Base-by-base conservation (phyloP, 1,140 invertebrate species). In the Parapsyche elsis region DNA sequence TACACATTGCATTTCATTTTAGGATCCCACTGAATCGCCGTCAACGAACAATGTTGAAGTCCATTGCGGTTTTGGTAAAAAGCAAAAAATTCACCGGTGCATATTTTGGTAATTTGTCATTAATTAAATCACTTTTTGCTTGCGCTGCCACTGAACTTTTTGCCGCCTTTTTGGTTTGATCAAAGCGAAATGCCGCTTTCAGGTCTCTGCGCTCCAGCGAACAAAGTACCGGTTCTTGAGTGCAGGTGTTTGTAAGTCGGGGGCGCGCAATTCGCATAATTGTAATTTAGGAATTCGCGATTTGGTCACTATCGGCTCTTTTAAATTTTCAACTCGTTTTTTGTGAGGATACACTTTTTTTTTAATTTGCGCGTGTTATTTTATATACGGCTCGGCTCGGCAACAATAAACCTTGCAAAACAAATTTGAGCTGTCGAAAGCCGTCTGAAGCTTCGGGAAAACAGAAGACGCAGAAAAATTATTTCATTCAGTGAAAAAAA, bases 71-170 rank as follows among this genome's bases (percentile, higher is more conserved):
- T 19, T 61, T 21, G 57, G 9, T 16, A 61, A 61, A n/a, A 61
- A 16, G n/a, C n/a, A 26, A 67, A 26, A 67, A 67, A 12, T 14
- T 5, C 59, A 10, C 59, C n/a, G 59, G n/a, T 61, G 64, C 64
- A 67, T 26, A 67, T 67, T 67, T 67, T 23, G 64, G 64, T 67
- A 67, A 67, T 67, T 67, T 67, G 64, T 67, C 64, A 67, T 67
- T 67, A 67, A 67, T 67, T 67, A 67, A 67, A 67, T 67, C 64
- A 67, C 64, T 67, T 67, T 67, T 67, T 67, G 64, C 59, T 19
- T 61, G 59, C 10, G 59, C 64, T 23, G 64, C 64, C 24, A 67
- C 64, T 23, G 64, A 67, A 24, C 64, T 67, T 67, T 67, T 67
- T 67, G 24, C 64, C 64, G 64, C 64, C 64, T 26, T 26, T 67